These are phyloP conservation scores for Bos javanicus DNA, from an alignment of 2,113 vertebrate genomes.

Conservation along the genomic window DNA sequence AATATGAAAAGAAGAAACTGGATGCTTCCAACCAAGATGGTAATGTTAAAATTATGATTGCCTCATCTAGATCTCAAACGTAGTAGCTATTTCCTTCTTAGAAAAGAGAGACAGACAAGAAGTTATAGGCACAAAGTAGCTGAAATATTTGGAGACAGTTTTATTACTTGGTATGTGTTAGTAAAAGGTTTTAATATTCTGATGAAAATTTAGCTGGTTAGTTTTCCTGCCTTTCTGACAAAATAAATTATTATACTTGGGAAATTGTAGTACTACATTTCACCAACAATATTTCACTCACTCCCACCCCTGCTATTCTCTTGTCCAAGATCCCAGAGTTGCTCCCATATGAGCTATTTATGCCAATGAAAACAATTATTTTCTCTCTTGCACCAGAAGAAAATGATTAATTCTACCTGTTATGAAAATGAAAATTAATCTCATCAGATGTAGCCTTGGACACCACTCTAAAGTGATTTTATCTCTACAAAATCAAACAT, in stretches of 20 bases:
- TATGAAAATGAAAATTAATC: background rate
- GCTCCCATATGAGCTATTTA: background rate
- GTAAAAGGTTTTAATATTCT: background rate
- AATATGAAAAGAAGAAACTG: background rate
- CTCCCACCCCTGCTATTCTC: background rate
- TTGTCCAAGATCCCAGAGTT: background rate
- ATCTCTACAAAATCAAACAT: background rate
- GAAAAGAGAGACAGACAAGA: background rate
- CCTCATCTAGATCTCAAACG: background rate
- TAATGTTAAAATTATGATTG: constrained; percentile 4
- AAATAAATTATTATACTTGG: background rate
- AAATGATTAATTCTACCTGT: background rate
- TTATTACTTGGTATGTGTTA: constrained; percentile 5
- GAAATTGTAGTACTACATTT: background rate
- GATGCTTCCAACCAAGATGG: background rate
- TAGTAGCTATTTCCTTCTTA: background rate
- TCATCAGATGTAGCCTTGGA: background rate
- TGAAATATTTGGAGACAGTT: constrained; percentile 10
- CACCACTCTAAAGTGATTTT: constrained; percentile 36
- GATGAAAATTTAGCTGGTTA: background rate
- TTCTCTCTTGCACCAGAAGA: constrained; percentile 30
- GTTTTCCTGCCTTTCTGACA: background rate
- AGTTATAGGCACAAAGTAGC: background rate
- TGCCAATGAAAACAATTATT: background rate
- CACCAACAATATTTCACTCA: background rate